Evolutionary conservation across 2,797 vertebrate genomes (phyloP).

Genomic region (Novumbra hubbsi): DNA sequence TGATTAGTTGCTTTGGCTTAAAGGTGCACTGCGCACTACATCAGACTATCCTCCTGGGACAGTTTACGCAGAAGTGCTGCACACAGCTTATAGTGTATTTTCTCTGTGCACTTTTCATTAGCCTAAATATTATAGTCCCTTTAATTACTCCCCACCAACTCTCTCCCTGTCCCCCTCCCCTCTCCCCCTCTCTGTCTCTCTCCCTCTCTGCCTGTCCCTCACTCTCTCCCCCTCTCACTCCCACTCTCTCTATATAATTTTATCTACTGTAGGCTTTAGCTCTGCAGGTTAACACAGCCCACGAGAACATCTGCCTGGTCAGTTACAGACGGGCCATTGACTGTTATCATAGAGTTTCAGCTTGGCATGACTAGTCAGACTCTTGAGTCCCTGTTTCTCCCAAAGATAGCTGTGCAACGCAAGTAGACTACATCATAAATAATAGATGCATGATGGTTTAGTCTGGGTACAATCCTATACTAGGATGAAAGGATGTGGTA

Average conservation of each 20-base stretch:
- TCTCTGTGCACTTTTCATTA: conserved; percentile 33
- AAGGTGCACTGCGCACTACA: conserved; percentile 46
- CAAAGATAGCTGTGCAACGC: not conserved
- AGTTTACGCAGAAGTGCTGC: conserved; percentile 43
- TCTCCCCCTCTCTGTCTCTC: not conserved
- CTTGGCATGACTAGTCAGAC: conserved; percentile 5
- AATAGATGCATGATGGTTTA: conserved; percentile 17
- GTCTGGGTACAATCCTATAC: not conserved
- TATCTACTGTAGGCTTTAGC: not conserved
- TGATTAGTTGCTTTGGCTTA: conserved; percentile 51
- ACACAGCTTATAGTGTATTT: conserved; percentile 30
- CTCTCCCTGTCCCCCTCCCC: not conserved
- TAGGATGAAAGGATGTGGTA: not conserved
- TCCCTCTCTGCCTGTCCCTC: not conserved
- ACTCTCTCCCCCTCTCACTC: not conserved
- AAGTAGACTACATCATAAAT: conserved; percentile 17
- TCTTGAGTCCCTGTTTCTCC: conserved; percentile 2
- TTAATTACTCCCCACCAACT: not conserved
- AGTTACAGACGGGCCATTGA: not conserved
- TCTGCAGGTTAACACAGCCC: not conserved
- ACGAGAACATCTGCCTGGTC: not conserved
- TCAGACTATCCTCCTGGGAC: conserved; percentile 35
- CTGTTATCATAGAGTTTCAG: conserved; percentile 19
- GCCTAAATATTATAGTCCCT: conserved; percentile 18
- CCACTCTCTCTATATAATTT: too few relatives aligned